A percentile compares a stretch with the other conserved stretches of the same genome.
Conservation (phyloP, 1,140 invertebrate species). For the Bombus waltoni region DNA sequence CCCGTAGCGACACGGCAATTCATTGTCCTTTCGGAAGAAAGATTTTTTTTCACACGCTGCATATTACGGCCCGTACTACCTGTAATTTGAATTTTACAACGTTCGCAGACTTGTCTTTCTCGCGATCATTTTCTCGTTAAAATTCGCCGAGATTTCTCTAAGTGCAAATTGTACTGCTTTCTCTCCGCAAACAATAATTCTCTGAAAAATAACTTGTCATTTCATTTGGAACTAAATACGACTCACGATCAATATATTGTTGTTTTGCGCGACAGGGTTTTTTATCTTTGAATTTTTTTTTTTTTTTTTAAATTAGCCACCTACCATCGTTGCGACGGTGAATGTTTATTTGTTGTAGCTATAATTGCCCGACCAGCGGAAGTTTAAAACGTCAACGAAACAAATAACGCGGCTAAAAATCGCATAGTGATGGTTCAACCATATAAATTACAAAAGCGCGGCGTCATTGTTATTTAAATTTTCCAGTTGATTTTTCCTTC, state of each 20-base stretch:
- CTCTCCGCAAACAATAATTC: not conserved
- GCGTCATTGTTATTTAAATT: slow-evolving; percentile 49
- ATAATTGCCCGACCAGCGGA: slow-evolving; percentile 32
- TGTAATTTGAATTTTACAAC: not conserved
- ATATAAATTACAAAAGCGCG: slow-evolving; percentile 43
- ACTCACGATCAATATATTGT: not conserved
- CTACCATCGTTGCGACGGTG: too few relatives aligned
- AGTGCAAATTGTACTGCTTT: not conserved
- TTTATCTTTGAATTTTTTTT: not conserved
- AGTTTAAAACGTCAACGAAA: slow-evolving; percentile 26
- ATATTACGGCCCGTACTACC: not conserved
- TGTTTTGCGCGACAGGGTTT: not conserved
- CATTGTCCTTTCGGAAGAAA: not conserved
- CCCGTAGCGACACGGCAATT: not conserved
- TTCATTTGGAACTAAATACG: not conserved
- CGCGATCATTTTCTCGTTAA: not conserved
- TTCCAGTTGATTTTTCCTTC: slow-evolving; percentile 22
- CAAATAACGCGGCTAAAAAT: slow-evolving; percentile 28
- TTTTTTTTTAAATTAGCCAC: not conserved
- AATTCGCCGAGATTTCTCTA: too few relatives aligned
- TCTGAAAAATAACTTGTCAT: not conserved
- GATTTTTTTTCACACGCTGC: not conserved
- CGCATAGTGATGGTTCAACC: slow-evolving; percentile 15
- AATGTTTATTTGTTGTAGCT: slow-evolving; percentile 16
- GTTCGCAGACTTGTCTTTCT: not conserved